A percentile compares a stretch with the other conserved stretches of the same genome.
Evolutionary conservation across 2,113 vertebrate genomes (phyloP).

Genomic region (Leucopsar rothschildi): DNA sequence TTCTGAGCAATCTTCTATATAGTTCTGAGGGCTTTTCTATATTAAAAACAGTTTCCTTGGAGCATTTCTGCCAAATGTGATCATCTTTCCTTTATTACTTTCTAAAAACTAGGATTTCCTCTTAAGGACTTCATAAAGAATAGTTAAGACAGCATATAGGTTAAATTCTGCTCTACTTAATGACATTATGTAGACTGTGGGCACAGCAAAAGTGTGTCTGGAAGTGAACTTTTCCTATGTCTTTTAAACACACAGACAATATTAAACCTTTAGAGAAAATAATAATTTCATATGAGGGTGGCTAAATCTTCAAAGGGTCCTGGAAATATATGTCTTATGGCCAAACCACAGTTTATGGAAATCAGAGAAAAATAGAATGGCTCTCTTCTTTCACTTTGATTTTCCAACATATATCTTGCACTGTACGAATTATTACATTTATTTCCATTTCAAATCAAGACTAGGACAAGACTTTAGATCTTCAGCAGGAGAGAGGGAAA

Average conservation of each 20-base stretch:
- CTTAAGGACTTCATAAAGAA: constrained; percentile 23
- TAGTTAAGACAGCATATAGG: background rate
- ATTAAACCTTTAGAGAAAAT: background rate
- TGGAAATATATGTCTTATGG: background rate
- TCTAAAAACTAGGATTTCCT: constrained; percentile 3
- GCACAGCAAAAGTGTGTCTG: background rate
- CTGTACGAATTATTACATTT: background rate
- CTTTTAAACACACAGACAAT: background rate
- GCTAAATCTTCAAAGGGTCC: constrained; percentile 4
- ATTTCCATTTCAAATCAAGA: background rate
- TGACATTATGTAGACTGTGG: background rate
- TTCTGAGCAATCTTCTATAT: background rate
- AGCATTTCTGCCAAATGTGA: background rate
- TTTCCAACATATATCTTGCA: background rate
- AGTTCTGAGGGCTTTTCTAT: background rate
- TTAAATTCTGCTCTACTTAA: background rate
- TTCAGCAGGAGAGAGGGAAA: background rate
- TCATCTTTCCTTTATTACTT: constrained; percentile 21
- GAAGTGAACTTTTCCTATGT: background rate
- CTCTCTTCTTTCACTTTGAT: background rate
- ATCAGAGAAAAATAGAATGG: background rate
- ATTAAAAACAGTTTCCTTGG: background rate
- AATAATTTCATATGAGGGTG: background rate
- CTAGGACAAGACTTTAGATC: background rate
- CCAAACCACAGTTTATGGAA: background rate